phyloP scores from a whole-genome alignment of 2,113 vertebrate species.

The Bos indicus region DNA sequence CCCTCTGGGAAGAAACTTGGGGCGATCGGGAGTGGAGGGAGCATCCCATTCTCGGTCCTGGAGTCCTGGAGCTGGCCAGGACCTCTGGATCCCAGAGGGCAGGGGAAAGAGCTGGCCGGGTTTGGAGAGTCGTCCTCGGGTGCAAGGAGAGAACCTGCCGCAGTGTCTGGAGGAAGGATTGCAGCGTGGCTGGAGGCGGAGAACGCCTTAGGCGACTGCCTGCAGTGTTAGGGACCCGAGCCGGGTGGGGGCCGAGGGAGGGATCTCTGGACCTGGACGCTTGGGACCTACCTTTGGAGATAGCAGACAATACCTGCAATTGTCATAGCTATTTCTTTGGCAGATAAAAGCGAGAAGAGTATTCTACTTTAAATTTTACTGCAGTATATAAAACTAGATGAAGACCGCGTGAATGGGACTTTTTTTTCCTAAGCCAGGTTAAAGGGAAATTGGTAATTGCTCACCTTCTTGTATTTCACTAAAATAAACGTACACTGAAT shows the following conservation, averaged over 20 bases:
- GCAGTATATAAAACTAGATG: not conserved
- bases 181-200: conserved; percentile 38
- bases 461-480: conserved; percentile 11
- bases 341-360: not conserved
- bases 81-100: conserved; percentile 57
- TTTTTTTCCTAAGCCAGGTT: not conserved
- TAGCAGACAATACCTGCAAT: conserved; percentile 29
- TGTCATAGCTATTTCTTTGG: not conserved
- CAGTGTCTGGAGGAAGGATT: conserved; percentile 53
- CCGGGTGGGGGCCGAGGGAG: not conserved
- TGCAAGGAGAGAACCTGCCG: conserved; percentile 54
- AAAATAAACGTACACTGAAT: conserved; percentile 33
- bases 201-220: conserved; percentile 42
- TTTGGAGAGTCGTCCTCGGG: conserved; percentile 25
- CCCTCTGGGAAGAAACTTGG: conserved; percentile 58
- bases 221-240: conserved; percentile 35
- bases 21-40: conserved; percentile 39
- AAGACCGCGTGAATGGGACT: not conserved
- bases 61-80: conserved; percentile 69
- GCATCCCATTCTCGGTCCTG: conserved; percentile 62
- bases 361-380: not conserved
- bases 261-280: not conserved
- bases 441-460: conserved; percentile 1
- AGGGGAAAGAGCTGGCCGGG: not conserved
- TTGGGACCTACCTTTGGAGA: conserved; percentile 7